A percentile compares a stretch with the other conserved stretches of the same genome.
Conservation (phyloP, 2,113 vertebrate species). For the Eptatretus burgeri region DNA sequence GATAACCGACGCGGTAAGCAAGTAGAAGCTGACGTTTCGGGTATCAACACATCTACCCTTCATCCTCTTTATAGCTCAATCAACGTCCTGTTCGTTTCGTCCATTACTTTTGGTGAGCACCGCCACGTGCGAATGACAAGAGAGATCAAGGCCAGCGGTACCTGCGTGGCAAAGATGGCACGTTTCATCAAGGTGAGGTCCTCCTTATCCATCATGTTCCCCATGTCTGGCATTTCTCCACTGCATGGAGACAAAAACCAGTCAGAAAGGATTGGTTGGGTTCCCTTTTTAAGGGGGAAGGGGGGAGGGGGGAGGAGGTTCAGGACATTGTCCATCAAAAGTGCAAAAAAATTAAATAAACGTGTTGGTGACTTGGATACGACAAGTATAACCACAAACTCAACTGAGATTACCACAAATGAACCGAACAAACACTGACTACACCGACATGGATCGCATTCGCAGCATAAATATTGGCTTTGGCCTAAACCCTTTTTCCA, state of each 20-base stretch:
- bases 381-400: too few species aligned
- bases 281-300: too few species aligned
- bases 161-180: slow-evolving; percentile 88
- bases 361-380: too few species aligned
- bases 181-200: slow-evolving; percentile 88
- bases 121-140: neutral
- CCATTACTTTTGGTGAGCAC: neutral
- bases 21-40: neutral
- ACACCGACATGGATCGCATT: too few species aligned
- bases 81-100: neutral
- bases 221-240: slow-evolving; percentile 70
- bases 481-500: too few species aligned
- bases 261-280: too few species aligned
- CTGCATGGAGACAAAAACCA: slow-evolving; percentile 16
- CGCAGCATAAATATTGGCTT: too few species aligned
- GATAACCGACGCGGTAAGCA: neutral
- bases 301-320: too few species aligned
- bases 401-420: too few species aligned
- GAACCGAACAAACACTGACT: too few species aligned
- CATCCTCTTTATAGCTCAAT: neutral
- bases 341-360: too few species aligned
- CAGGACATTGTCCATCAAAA: too few species aligned
- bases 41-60: neutral
- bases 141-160: slow-evolving; percentile 13
- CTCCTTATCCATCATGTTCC: slow-evolving; percentile 59